Evolutionary conservation across 2,888 invertebrate genomes (phyloP), one percentile per base, ranked within the genome.

Genomic region (Heteromurus nitidus): DNA sequence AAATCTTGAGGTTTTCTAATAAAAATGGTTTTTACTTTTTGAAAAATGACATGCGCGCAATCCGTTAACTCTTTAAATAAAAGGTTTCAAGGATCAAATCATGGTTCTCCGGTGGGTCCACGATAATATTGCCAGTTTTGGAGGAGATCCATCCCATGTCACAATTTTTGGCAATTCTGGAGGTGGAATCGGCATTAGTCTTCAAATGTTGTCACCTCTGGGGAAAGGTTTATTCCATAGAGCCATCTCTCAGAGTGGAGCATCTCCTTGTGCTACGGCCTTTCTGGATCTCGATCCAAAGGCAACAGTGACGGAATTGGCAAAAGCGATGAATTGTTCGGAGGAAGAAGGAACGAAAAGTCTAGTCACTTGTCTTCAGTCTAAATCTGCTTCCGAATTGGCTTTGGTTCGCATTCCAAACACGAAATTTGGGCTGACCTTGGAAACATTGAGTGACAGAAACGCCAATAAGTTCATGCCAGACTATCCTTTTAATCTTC

Each of bases 81-180:
- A n/a, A n/a, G n/a, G n/a, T 36, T 36, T 36, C 36, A 80, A 80
- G 28, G 80, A 80, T 16, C 80, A 80, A 69, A 58, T 73, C 0
- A 30, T 65, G 58, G 42, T 68, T 28, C 50, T 80, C 5, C 7
- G 18, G 20, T 80, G 67, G 67, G 44, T 60, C 0, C 16, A 50
- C 9, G 68, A 74, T 9, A 74, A 80, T 47, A 62, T 74, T 5
- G 22, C 30, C 0, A 7, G 68, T 16, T 80, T 47, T 60, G 60
- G 68, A 1, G 80, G 80, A 1, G 80, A 80, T 22, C 68, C 60
- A 5, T 36, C 36, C 36, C 24, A 55, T 9, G 68, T 80, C 1
- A 80, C 68, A 24, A 58, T 80, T 11, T 74, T 60, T 22, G 80
- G 80, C 0, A 74, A 69, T 50, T 74, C 68, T 24, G 42, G 20